These are phyloP conservation scores for Carduelis carduelis DNA, from an alignment of 2,797 vertebrate species.

Conservation along the genomic window DNA sequence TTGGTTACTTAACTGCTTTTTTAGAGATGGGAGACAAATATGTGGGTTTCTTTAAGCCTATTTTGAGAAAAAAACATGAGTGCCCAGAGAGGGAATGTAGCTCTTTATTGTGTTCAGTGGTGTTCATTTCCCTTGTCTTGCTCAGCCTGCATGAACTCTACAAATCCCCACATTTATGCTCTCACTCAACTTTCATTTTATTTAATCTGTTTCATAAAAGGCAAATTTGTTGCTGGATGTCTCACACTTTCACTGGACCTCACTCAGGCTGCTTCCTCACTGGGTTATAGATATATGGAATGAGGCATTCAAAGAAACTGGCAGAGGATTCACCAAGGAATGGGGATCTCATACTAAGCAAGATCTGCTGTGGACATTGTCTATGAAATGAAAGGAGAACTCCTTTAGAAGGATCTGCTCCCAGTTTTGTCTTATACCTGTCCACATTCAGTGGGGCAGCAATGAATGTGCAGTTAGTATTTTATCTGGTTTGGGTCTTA, in stretches of 20 bases:
- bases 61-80: neutral
- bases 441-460: neutral
- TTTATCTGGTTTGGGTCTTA: neutral
- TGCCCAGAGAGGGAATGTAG: neutral
- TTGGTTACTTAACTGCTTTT: neutral
- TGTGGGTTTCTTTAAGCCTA: rapidly evolving
- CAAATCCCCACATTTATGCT: neutral
- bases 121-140: neutral
- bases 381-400: neutral
- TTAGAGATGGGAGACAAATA: neutral
- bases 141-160: neutral
- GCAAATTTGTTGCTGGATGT: neutral
- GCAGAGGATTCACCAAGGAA: neutral
- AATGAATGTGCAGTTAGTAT: neutral
- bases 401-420: neutral
- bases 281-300: neutral
- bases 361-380: neutral
- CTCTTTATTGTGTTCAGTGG: neutral
- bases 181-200: neutral
- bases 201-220: neutral
- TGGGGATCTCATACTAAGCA: neutral
- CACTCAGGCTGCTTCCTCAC: neutral
- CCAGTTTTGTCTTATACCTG: neutral
- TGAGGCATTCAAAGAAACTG: neutral
- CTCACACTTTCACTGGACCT: neutral